A percentile compares a stretch with the other conserved stretches of the same genome.
phyloP scores from a whole-genome alignment of 2,113 vertebrate species.

The Pseudorectes ferrugineus region DNA sequence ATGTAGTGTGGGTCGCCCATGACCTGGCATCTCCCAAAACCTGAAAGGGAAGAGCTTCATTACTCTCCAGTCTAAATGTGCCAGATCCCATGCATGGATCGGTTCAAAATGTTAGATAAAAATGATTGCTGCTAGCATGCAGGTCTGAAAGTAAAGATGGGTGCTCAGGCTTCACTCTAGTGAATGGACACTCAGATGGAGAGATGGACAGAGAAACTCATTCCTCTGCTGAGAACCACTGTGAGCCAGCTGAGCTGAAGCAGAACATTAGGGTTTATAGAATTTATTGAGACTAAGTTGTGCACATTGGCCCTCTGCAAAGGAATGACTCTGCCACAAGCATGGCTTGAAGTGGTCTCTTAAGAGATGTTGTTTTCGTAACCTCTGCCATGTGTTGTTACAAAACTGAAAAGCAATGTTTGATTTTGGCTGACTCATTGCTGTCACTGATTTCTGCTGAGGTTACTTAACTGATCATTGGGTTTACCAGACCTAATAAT shows the following conservation, averaged over 20 bases:
- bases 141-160: neutral
- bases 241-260: neutral
- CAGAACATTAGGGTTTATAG: neutral
- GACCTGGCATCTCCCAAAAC: constrained; percentile 72
- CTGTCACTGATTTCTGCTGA: neutral
- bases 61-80: neutral
- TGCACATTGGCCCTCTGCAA: neutral
- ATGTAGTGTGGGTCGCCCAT: constrained; percentile 70
- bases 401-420: neutral
- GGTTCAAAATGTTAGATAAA: neutral
- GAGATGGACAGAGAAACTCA: neutral
- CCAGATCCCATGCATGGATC: neutral
- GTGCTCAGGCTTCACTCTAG: neutral
- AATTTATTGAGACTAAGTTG: neutral
- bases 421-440: neutral
- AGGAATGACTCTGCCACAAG: neutral
- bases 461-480: neutral
- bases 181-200: neutral
- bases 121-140: neutral
- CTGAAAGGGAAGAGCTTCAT: constrained; percentile 47
- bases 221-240: neutral
- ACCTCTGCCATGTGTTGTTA: neutral
- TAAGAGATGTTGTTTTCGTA: neutral
- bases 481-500: neutral
- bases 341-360: neutral